These are phyloP conservation scores for Myzus persicae DNA, from an alignment of 1,140 invertebrate genomes.

Conservation along the genomic window DNA sequence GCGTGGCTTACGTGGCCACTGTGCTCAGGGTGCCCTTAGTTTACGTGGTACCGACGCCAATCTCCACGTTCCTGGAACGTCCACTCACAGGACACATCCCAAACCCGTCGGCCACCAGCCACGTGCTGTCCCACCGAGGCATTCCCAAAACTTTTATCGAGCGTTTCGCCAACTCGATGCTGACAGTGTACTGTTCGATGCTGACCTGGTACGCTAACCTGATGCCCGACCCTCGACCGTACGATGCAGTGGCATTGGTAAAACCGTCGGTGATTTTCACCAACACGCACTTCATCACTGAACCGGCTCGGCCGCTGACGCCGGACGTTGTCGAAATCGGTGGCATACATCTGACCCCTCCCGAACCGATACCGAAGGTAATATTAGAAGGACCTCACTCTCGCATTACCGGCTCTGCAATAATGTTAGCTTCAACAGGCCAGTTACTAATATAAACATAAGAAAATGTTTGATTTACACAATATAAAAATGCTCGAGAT, in stretches of 20 bases:
- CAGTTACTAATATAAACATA: too few species aligned
- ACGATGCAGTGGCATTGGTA: background rate
- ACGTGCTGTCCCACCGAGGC: background rate
- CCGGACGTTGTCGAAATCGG: constrained; percentile 63
- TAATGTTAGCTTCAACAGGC: too few species aligned
- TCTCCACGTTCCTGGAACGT: background rate
- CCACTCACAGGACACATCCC: background rate
- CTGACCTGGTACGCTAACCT: background rate
- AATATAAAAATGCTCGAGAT: too few species aligned
- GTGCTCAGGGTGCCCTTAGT: background rate
- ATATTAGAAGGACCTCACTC: background rate
- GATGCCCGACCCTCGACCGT: background rate
- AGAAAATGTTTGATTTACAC: too few species aligned
- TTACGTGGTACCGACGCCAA: background rate
- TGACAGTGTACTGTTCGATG: background rate
- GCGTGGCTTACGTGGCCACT: background rate
- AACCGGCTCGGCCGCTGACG: constrained; percentile 60
- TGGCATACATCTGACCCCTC: constrained; percentile 62
- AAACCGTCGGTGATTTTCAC: constrained; percentile 60
- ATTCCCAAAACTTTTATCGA: background rate
- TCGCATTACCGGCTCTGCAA: too few species aligned
- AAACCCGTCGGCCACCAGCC: background rate
- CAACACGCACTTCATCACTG: constrained; percentile 63
- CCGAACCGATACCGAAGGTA: background rate
- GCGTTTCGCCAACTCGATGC: background rate